Evolutionary conservation across 64 coral and sea anemone genomes (phyloP).

Genomic region (Stylophora pistillata): DNA sequence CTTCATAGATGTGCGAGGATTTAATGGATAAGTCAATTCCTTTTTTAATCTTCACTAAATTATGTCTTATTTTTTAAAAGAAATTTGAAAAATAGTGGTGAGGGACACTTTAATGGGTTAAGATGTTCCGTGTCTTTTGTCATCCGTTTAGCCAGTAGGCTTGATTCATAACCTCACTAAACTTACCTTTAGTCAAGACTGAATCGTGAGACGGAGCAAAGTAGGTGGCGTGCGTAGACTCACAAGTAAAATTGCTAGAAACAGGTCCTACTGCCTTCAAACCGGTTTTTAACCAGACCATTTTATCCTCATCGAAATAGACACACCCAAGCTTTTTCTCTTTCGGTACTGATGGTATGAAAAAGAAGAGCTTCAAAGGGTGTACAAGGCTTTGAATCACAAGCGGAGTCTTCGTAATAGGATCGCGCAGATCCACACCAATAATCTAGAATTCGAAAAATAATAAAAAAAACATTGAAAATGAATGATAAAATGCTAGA

Average conservation of each 20-base stretch:
- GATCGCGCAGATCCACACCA: not conserved
- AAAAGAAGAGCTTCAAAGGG: not conserved
- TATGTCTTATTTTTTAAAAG: too few species aligned
- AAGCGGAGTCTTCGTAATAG: not conserved
- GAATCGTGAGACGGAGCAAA: not conserved
- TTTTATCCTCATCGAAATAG: not conserved
- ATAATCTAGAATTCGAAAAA: not conserved
- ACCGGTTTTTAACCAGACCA: not conserved
- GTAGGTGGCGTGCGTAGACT: not conserved
- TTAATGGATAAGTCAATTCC: too few species aligned
- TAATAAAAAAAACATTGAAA: not conserved
- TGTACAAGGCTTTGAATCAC: not conserved
- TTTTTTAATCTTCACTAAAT: too few species aligned
- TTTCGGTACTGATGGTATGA: not conserved
- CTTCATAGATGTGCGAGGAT: too few species aligned
- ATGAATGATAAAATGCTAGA: too few species aligned
- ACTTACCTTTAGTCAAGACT: not conserved
- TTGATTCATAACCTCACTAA: not conserved
- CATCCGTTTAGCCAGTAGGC: not conserved
- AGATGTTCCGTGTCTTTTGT: too few species aligned
- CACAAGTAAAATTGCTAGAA: not conserved
- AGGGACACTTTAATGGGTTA: too few species aligned
- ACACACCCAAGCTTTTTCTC: not conserved
- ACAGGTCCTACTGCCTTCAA: not conserved
- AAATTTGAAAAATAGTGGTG: too few species aligned